Base-by-base conservation (phyloP, 2,113 vertebrate species). In the Actenoides lindsayi region DNA sequence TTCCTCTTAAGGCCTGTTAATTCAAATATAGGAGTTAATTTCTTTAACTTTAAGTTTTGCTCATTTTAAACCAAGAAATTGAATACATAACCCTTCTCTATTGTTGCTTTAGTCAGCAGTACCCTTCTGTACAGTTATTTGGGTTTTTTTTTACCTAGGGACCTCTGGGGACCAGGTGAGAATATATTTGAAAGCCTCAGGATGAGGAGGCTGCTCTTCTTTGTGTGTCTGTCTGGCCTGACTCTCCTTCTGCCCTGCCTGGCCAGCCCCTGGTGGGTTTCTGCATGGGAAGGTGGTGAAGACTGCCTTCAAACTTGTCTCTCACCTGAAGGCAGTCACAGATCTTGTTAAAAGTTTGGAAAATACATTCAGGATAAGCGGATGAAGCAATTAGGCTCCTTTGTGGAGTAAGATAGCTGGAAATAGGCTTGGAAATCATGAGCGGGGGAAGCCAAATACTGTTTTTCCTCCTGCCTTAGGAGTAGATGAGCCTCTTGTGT, bases 241-340 rank as follows among this genome's bases (percentile, higher is more conserved):
- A 68, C 4, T 4, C 20, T 68, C 28, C 23, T 78, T 16, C 54
- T 76, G 14, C 6, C 18, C 25, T 59, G 33, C 7, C 5, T 76
- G 16, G 7, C 18, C 25, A 65, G 33, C 7, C 5, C 6, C 11
- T 10, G 4, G 8, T 1, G 1, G 11, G 17, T 48, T 46, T 59
- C 64, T 81, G 25, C 1, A 1, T 18, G 46, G 46, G n/a, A 83
- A 83, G n/a, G 15, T 33, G 78, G 23, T 64, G 54, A 76, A 41
- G 35, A 8, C 70, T 90, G 70, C 48, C 53, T 59, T 90, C 60
- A 42, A 6, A 23, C 33, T 62, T 54, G 73, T 24, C 21, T 89
- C 2, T 54, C 41, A 62, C 23, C 19, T 69, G 4, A 35, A 83
- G 50, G 16, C 37, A 74, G 30, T 65, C 63, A 57, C 44, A 54